Evolutionary conservation across 2,888 invertebrate genomes (phyloP), one percentile per base, ranked within the genome.

Genomic region (Catotricha subobsoleta): DNA sequence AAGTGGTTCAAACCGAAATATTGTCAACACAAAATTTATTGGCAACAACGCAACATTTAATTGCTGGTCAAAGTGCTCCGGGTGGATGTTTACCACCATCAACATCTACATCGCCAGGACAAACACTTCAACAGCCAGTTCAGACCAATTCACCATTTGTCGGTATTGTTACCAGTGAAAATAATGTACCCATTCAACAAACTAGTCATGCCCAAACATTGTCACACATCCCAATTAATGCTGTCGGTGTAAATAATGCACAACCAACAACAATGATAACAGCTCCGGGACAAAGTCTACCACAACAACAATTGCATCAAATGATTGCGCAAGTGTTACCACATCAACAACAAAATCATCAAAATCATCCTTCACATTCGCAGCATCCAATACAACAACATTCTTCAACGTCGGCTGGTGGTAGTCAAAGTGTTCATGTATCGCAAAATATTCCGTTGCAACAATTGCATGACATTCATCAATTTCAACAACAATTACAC

Each of bases 401-500:
- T 36, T 13, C 23, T 9, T 23, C 23, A 23, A 36, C 36, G 8
- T 36, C 36, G 13, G 23, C 23, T 21, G 36, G 36, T 9, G 36
- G 36, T 23, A 36, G 36, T 15, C 36, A 36, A 36, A 36, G 36
- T 36, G 36, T 23, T 15, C 36, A 36, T 21, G 21, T 16, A 13
- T 23, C 36, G 9, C 36, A 41, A 44, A 46, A 42, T 33, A 43
- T 49, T 48, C 46, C 45, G 49, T 36, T 48, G 43, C 21, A 34
- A 30, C 42, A 42, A 34, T 25, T 31, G n/a, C 27, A 28, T 25
- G 33, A 38, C 23, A 36, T 36, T 25, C 36, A 36, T 25, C 36
- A 38, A 38, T 38, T 28, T 27, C 28, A 38, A 28, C 28, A 29
- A 29, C 28, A 67, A 64, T 57, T 60, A 67, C 47, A 66, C 67